Evolutionary conservation across 2,888 invertebrate species (phyloP).

Genomic region (Deroplatys truncata): DNA sequence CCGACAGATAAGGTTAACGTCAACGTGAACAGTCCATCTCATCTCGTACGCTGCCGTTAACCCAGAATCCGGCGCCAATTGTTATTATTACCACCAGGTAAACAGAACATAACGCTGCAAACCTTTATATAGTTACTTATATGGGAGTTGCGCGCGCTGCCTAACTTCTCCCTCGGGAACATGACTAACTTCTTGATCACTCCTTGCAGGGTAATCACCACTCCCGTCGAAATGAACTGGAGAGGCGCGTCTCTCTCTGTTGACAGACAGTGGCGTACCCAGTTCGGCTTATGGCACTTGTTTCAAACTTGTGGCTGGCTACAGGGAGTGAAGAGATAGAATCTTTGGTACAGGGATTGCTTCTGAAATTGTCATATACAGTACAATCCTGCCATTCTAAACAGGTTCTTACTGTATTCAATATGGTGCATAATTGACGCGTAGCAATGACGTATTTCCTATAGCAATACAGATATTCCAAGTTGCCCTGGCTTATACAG

Average conservation of each 20-base stretch:
- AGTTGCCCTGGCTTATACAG: no score
- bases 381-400: no score
- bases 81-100: constrained; percentile 8
- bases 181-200: constrained; percentile 26
- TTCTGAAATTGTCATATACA: no score
- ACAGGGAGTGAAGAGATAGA: no score
- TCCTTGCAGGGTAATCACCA: constrained; percentile 27
- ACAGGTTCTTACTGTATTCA: no score
- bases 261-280: background rate
- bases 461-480: no score
- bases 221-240: constrained; percentile 22
- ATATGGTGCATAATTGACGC: no score
- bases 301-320: no score
- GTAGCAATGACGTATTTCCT: no score
- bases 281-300: background rate
- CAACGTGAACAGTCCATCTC: background rate
- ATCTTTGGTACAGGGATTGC: no score
- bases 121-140: background rate
- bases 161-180: constrained; percentile 16
- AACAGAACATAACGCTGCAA: background rate
- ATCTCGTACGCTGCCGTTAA: background rate
- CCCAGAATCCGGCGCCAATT: constrained; percentile 15
- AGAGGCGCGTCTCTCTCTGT: constrained; percentile 3
- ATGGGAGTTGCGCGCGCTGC: background rate
- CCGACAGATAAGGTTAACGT: background rate